Evolutionary conservation across 2,888 invertebrate genomes (phyloP), one percentile per base, ranked within the genome.

Genomic region (Acleris sparsana): DNA sequence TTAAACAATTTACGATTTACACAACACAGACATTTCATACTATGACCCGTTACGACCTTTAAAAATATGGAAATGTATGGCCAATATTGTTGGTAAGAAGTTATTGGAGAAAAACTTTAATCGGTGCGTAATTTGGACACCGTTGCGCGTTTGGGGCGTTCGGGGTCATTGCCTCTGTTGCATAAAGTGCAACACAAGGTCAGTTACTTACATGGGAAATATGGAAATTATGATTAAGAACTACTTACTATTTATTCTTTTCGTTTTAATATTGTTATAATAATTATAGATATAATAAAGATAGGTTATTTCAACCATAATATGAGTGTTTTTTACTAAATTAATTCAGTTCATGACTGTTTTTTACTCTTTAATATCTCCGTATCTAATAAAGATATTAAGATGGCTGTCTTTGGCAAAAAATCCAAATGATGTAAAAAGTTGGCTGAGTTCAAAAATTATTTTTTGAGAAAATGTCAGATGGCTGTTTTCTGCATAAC

Each of bases 101-200:
- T 59, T 64, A 49, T 55, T 25, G 64, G 48, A 51, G 59, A 55
- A 64, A 64, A 7, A 53, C 29, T 20, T 55, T 60, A 44, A 64
- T 59, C 46, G 46, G 56, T 43, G 6, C 33, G 58, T 39, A 33
- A 29, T 59, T 64, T 55, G 22, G 53, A 53, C 48, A 64, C 59
- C 16, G 44, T 20, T 55, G 44, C 49, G 20, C 17, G 46, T 46
- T 46, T 17, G 22, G 53, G 49, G 44, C 44, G 49, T 17, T 43
- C 43, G 18, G 33, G 64, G 48, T 59, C 60, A 49, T n/a, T 17
- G 64, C 17, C 59, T 59, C 9, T 44, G 39, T 20, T 29, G 49
- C 53, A 48, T 59, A 53, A 53, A 53, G 53, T 53, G 53, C 48
- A 59, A 49, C 20, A 58, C 29, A 11, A 18, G 18, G 48, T 39